Evolutionary conservation across 1,140 invertebrate genomes (phyloP).

Genomic region (Cardiocondyla obscurior): DNA sequence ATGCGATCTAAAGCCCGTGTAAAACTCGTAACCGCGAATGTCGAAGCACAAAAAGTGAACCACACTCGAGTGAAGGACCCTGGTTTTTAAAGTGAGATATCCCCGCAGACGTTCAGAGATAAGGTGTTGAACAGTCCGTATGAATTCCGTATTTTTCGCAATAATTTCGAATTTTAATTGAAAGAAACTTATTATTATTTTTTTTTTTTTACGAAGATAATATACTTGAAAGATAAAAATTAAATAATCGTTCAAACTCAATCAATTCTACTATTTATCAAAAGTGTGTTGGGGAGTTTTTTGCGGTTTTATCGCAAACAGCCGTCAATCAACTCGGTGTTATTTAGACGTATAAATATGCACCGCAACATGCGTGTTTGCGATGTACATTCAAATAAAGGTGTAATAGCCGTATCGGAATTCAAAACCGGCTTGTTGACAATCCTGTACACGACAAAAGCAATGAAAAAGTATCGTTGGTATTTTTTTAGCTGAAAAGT

Average conservation of each 20-base stretch:
- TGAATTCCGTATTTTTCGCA: not conserved
- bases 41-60: slow-evolving; percentile 1
- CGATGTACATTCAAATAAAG: not conserved
- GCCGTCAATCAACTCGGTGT: not conserved
- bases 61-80: slow-evolving; percentile 9
- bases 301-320: not conserved
- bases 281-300: not conserved
- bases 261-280: not conserved
- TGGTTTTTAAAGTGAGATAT: slow-evolving; percentile 16
- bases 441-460: not conserved
- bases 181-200: no score
- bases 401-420: not conserved
- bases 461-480: not conserved
- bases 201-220: no score
- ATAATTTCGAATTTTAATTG: not conserved
- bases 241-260: not conserved
- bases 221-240: not conserved
- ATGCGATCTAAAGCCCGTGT: slow-evolving; percentile 18
- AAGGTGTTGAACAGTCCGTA: not conserved
- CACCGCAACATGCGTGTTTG: not conserved
- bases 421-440: not conserved
- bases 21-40: slow-evolving; percentile 3
- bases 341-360: not conserved
- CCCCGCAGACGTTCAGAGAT: not conserved
- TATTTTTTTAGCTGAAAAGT: not conserved